Evolutionary conservation across 1,140 invertebrate species (phyloP).

Genomic region (Dinothrombium tinctorium): DNA sequence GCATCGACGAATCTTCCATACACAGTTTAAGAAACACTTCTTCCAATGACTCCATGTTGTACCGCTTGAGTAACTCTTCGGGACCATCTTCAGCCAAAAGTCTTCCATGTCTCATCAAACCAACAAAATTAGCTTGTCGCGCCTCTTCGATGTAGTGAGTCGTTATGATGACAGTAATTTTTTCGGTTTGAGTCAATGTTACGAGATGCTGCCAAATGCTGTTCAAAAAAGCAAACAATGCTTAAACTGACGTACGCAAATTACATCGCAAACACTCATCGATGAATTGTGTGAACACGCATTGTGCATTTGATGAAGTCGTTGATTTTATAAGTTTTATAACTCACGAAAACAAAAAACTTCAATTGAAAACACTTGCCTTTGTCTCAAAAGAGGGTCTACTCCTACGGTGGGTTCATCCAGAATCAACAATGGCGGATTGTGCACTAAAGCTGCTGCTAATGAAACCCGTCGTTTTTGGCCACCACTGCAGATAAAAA

Average conservation of each 20-base stretch:
- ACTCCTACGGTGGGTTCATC: slow-evolving; percentile 58
- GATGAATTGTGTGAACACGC: not conserved
- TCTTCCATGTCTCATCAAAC: slow-evolving; percentile 72
- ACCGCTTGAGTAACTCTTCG: slow-evolving; percentile 49
- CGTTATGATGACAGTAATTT: slow-evolving; percentile 73
- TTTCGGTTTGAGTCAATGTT: slow-evolving; percentile 47
- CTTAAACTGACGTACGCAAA: not conserved
- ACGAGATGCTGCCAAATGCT: slow-evolving; percentile 81
- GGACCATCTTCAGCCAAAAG: slow-evolving; percentile 78
- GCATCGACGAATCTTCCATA: slow-evolving; percentile 24
- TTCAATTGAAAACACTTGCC: slow-evolving; percentile 37
- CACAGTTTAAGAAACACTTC: slow-evolving; percentile 84
- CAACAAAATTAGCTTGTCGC: slow-evolving; percentile 61
- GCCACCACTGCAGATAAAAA: slow-evolving; percentile 24
- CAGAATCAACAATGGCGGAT: slow-evolving; percentile 25
- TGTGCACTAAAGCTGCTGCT: slow-evolving; percentile 25
- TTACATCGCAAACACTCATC: not conserved
- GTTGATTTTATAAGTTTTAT: not conserved
- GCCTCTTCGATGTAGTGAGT: slow-evolving; percentile 87
- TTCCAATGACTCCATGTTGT: slow-evolving; percentile 58
- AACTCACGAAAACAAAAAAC: slow-evolving; percentile 22
- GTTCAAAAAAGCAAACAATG: slow-evolving; percentile 28
- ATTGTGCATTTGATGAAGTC: not conserved
- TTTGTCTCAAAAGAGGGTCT: slow-evolving; percentile 64
- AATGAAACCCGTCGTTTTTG: slow-evolving; percentile 25